Conservation (phyloP, 1,140 invertebrate species). For the Hylyphantes graminicola region DNA sequence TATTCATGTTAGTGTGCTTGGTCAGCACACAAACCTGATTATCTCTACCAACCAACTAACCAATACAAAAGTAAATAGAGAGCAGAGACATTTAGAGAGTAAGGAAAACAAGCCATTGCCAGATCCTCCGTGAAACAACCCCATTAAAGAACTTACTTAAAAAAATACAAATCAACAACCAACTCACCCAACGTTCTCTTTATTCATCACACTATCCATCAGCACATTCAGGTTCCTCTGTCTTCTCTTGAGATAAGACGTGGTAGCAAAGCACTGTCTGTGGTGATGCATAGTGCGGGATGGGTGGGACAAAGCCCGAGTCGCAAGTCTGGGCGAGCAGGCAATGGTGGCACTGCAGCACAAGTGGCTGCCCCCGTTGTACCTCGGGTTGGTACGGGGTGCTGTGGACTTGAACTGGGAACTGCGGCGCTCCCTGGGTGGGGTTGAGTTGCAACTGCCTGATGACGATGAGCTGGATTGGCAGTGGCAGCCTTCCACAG, state of each 20-base stretch:
- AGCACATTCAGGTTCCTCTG: constrained; percentile 8
- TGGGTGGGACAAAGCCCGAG: constrained; percentile 45
- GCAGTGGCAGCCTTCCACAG: constrained; percentile 58
- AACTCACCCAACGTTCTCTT: constrained; percentile 21
- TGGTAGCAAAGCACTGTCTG: constrained; percentile 36
- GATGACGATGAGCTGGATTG: constrained; percentile 62
- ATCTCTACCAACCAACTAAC: no score
- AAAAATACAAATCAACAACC: no score
- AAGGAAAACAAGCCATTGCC: no score
- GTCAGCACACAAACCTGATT: no score
- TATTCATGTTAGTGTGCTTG: no score
- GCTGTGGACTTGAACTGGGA: constrained; percentile 64
- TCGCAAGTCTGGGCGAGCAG: constrained; percentile 42
- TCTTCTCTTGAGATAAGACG: constrained; percentile 12
- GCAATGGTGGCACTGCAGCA: constrained; percentile 35
- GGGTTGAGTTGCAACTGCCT: constrained; percentile 64
- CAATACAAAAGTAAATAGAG: no score
- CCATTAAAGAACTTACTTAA: no score
- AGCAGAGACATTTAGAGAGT: no score
- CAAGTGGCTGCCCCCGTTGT: constrained; percentile 35
- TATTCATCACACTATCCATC: background rate
- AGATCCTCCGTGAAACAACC: no score
- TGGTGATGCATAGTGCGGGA: constrained; percentile 29
- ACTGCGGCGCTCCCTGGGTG: constrained; percentile 62
- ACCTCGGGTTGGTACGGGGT: constrained; percentile 66